Percentiles rank a stretch among this genome's conserved stretches.
Conservation (phyloP, 2,797 vertebrate genomes). For the Luscinia megarhynchos region DNA sequence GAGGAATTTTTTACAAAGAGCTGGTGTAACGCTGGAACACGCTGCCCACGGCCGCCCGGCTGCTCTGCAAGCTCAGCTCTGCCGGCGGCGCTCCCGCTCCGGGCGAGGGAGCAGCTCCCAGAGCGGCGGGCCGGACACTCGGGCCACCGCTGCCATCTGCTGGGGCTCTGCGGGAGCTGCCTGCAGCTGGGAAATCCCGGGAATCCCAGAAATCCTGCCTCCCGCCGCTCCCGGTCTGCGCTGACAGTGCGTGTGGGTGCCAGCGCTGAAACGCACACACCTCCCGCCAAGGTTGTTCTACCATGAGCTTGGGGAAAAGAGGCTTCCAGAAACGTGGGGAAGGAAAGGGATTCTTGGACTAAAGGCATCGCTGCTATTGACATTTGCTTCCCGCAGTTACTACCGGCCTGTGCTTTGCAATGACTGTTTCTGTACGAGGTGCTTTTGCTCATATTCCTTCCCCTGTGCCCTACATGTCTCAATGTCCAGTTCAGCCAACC, state of each 20-base stretch:
- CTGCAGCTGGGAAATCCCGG: background rate
- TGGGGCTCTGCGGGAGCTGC: background rate
- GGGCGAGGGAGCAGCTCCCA: too few relatives aligned
- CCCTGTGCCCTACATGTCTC: background rate
- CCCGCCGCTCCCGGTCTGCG: accelerated
- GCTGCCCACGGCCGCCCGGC: too few relatives aligned
- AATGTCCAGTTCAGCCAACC: background rate
- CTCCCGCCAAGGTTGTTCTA: background rate
- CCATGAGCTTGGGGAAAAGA: background rate
- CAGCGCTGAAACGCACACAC: background rate
- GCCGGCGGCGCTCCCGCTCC: too few relatives aligned
- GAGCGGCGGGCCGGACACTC: background rate
- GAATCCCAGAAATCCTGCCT: too few relatives aligned
- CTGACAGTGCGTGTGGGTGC: accelerated
- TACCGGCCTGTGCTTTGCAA: background rate
- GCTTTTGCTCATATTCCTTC: background rate
- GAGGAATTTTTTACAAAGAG: background rate
- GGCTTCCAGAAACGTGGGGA: background rate
- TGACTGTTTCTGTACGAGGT: background rate
- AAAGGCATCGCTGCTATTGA: accelerated
- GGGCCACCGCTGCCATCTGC: conserved; percentile 47
- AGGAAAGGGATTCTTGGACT: background rate
- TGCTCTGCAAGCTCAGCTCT: too few relatives aligned
- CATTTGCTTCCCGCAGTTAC: background rate
- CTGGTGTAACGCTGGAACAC: background rate